Evolutionary conservation across 64 coral and sea anemone species (phyloP), one percentile per base, ranked within the genome.

Genomic region (Actinia tenebrosa): DNA sequence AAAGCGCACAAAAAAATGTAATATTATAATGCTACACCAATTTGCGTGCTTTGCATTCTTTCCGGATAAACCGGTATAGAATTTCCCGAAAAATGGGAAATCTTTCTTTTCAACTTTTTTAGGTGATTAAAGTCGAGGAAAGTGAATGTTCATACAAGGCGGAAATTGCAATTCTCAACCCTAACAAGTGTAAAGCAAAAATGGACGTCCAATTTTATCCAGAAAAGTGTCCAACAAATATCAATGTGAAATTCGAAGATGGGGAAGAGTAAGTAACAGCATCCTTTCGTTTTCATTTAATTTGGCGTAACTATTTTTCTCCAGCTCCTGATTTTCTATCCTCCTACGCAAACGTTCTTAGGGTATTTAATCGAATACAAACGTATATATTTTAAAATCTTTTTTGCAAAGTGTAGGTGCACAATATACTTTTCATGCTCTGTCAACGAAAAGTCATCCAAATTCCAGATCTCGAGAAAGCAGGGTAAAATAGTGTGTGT

Each of bases 111-210:
- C 15, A 16, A 16, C 6, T 45, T 16, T 17, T 14, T 66, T 18
- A 90, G 89, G 56, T 86, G 23, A 7, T 50, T 6, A 90, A 85
- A 85, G 42, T 90, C 9, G 89, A 85, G n/a, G 88, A 89, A 71
- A 83, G 44, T 20, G 58, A 71, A 26, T 71, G 27, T 69, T 89
- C 59, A 20, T 89, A 89, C 62, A 19, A 17, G 0, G 88, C 80
- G 9, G 79, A 89, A 37, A 43, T 90, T 90, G 89, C 53, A 85
- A 62, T 90, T 22, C n/a, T 85, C 15, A 45, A 90, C 50, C 56
- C 68, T 13, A 20, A 10, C 17, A 45, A 56, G 5, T 85, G 52
- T 26, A 56, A 63, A 37, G 37, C 50, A n/a, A 27, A 68, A 3
- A 90, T 90, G 83, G 86, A 45, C 5, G 69, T 79, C 7, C 43